phyloP scores from a whole-genome alignment of 1,140 invertebrate genomes.

The Achroia grisella region DNA sequence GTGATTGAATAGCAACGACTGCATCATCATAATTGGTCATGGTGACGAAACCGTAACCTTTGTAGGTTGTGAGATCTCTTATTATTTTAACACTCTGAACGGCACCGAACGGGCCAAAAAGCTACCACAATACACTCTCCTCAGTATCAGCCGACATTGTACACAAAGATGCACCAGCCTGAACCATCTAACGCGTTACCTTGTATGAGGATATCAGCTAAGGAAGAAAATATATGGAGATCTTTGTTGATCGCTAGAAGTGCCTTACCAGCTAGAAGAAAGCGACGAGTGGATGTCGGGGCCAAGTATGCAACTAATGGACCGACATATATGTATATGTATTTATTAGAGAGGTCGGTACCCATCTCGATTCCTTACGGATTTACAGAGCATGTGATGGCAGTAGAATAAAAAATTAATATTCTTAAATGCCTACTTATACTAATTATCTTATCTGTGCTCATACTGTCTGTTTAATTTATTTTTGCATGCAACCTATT shows the following conservation, averaged over 20 bases:
- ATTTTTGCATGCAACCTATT: too few relatives aligned
- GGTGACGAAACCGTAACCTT: constrained; percentile 94
- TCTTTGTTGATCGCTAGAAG: constrained; percentile 92
- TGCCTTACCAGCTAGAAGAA: constrained; percentile 78
- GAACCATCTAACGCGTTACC: constrained; percentile 84
- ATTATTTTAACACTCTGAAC: constrained; percentile 94
- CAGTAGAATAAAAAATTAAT: too few relatives aligned
- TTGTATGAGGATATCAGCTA: constrained; percentile 85
- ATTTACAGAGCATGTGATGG: too few relatives aligned
- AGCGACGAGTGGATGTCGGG: constrained; percentile 70
- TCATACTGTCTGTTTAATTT: too few relatives aligned
- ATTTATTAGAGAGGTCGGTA: too few relatives aligned
- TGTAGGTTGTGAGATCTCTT: constrained; percentile 90
- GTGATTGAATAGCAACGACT: constrained; percentile 89
- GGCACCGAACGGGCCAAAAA: constrained; percentile 94
- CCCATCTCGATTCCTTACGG: too few relatives aligned
- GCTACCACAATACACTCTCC: constrained; percentile 92
- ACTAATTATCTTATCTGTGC: too few relatives aligned
- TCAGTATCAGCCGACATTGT: constrained; percentile 94
- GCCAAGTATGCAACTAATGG: constrained; percentile 70
- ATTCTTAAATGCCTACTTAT: too few relatives aligned
- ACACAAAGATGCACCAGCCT: constrained; percentile 95
- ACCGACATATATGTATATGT: too few relatives aligned
- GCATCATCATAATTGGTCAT: constrained; percentile 97
- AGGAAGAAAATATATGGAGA: constrained; percentile 88